Base-by-base conservation (phyloP, 1,140 invertebrate genomes). In the Papilio polytes region DNA sequence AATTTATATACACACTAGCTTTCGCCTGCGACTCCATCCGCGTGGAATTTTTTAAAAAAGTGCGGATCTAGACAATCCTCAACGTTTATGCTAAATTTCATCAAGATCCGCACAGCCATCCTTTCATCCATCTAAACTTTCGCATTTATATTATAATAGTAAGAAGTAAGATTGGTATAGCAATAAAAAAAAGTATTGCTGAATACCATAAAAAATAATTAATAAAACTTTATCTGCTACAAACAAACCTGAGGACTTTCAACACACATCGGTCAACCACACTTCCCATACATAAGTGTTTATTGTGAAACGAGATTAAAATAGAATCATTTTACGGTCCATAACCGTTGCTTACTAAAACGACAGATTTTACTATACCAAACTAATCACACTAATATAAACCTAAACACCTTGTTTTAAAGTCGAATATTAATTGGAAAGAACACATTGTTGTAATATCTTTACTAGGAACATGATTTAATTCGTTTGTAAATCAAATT, bases 271-370 rank as follows among this genome's bases (percentile, higher is more conserved):
- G 53, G 53, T 59, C 59, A 63, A 63, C 59, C 22, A 10, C 20
- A 26, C 22, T 63, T 26, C 59, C 59, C 22, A 26, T 26, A 66
- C 63, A 66, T 3, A 63, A 63, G 56, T 20, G 56, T 63, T 63
- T 63, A 63, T 63, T 63, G 12, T 63, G 59, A 22, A 26, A 31
- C 63, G 15, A 3, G 63, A 66, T 26, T 82, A 76, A 82, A 82
- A 82, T 80, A 82, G 83, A 78, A 79, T 63, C 73, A 63, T 80
- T 84, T 84, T 82, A 84, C 74, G 46, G 74, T 72, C 81, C 41
- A 82, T 84, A 84, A 84, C 59, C 41, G 41, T 51, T 82, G 82
- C 70, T 80, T 82, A 81, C 48, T 74, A 78, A 77, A 48, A 79
- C 77, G 31, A 82, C 74, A 79, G 44, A 51, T 53, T 44, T 74